These are phyloP conservation scores for Anguilla japonica DNA, from an alignment of 2,113 vertebrate genomes.

Conservation along the genomic window DNA sequence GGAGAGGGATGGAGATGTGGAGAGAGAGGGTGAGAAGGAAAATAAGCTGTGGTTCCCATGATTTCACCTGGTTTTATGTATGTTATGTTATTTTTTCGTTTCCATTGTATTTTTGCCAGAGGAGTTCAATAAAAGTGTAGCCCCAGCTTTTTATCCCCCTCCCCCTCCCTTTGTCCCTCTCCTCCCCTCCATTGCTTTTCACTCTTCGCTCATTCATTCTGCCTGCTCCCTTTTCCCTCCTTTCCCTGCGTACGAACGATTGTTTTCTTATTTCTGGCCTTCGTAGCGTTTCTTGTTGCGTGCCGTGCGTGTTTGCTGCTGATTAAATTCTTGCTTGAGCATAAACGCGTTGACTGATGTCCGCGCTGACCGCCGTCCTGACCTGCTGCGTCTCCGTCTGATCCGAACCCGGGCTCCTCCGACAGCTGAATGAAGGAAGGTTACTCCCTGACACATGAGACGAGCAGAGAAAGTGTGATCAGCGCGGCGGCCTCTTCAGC, in stretches of 20 bases:
- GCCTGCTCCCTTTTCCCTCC: conserved; percentile 58
- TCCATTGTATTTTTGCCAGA: conserved; percentile 35
- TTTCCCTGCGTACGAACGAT: conserved; percentile 45
- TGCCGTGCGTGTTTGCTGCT: neutral
- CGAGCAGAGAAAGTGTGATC: neutral
- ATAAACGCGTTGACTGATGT: neutral
- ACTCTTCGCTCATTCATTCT: conserved; percentile 72
- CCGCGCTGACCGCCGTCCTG: too few species aligned
- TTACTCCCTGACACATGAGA: neutral
- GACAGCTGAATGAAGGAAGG: neutral
- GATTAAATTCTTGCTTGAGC: neutral
- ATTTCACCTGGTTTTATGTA: conserved; percentile 47
- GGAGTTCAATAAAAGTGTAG: conserved; percentile 64
- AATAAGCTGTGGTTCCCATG: conserved; percentile 59
- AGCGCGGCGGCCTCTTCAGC: neutral
- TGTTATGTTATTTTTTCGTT: neutral
- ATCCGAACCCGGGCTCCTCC: neutral
- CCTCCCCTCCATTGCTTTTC: conserved; percentile 53
- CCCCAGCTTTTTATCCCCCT: conserved; percentile 29
- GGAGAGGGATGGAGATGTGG: neutral
- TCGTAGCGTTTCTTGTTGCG: conserved; percentile 27
- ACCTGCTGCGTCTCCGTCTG: neutral
- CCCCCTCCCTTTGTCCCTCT: conserved; percentile 19
- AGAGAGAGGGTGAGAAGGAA: conserved; percentile 51
- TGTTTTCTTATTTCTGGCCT: conserved; percentile 50